These are phyloP conservation scores for Ochlodes sylvanus DNA, from an alignment of 2,888 invertebrate genomes.

Conservation along the genomic window DNA sequence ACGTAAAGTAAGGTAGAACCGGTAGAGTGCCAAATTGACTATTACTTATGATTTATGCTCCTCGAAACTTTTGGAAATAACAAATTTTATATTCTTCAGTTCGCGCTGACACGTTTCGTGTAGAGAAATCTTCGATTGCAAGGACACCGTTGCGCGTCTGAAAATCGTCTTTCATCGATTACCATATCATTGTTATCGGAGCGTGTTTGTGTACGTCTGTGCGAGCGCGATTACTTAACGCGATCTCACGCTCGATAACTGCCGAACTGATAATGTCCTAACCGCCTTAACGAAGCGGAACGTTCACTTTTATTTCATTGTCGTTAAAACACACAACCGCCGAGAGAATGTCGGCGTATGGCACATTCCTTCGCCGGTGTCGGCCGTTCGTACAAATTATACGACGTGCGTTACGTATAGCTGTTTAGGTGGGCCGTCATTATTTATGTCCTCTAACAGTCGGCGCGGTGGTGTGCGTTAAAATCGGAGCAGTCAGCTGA, in stretches of 20 bases:
- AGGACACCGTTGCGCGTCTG: slow-evolving; percentile 11
- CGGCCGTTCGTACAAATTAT: slow-evolving; percentile 79
- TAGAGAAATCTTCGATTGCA: not conserved
- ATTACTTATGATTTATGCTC: slow-evolving; percentile 12
- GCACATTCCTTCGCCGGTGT: slow-evolving; percentile 71
- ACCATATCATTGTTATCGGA: slow-evolving; percentile 56
- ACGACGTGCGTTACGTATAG: slow-evolving; percentile 81
- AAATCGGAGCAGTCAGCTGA: slow-evolving; percentile 85
- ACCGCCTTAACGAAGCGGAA: slow-evolving; percentile 59
- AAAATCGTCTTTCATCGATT: slow-evolving; percentile 43
- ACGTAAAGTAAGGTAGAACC: slow-evolving; percentile 12
- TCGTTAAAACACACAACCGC: slow-evolving; percentile 69
- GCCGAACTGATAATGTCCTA: slow-evolving; percentile 63
- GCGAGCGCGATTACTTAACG: slow-evolving; percentile 77
- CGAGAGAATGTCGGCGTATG: slow-evolving; percentile 74
- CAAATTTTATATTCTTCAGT: not conserved
- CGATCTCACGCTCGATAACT: slow-evolving; percentile 66
- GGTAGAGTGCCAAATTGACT: slow-evolving; percentile 25
- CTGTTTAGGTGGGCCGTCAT: slow-evolving; percentile 84
- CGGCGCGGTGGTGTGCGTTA: slow-evolving; percentile 80
- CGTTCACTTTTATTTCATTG: slow-evolving; percentile 68
- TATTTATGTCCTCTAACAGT: slow-evolving; percentile 85
- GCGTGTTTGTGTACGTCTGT: slow-evolving; percentile 66
- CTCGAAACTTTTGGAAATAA: not conserved
- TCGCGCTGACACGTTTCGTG: not conserved